Evolutionary conservation across 1,140 invertebrate species (phyloP), one percentile per base, ranked within the genome.

Genomic region (Anadara kagoshimensis): DNA sequence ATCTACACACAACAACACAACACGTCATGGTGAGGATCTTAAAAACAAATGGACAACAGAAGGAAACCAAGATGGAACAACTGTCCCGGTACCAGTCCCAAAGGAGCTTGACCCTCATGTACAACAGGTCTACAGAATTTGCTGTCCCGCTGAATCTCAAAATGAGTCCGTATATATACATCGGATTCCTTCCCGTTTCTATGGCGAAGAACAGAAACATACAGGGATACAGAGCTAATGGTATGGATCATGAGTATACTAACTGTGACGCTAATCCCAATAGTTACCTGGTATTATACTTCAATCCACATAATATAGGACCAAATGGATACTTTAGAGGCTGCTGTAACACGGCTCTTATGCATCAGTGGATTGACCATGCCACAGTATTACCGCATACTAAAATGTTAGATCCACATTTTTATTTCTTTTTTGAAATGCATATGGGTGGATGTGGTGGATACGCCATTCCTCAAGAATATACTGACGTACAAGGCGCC

Each of bases 211-310:
- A 61, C 24, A 26, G 61, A 20, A 65, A 70, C 11, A 24, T 41
- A 12, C 73, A 75, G 20, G 73, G 73, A 20, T 75, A 75, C 20
- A 45, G 68, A 12, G 67, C 68, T 10, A 51, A 43, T 3, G 67
- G 68, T 10, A 36, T 49, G 0, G 62, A 75, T 18, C 70, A 58
- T 18, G 14, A n/a, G 12, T 75, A 70, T 26, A 61, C 12, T 1
- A 75, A 75, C n/a, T 75, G 73, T 47, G 73, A 75, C 20, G 44
- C 49, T 12, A 75, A 75, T 16, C 73, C 73, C n/a, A 75, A 75
- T 24, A 75, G 68, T n/a, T 75, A 75, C 36, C 22, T 75, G 7
- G 63, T 63, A 1, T 67, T 75, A 41, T 75, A 66, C 57, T 75
- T 75, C 57, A 75, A 75, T 16, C 62, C 43, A n/a, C 65, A 70